phyloP scores from a whole-genome alignment of 2,113 vertebrate genomes.

The Cromileptes altivelis region DNA sequence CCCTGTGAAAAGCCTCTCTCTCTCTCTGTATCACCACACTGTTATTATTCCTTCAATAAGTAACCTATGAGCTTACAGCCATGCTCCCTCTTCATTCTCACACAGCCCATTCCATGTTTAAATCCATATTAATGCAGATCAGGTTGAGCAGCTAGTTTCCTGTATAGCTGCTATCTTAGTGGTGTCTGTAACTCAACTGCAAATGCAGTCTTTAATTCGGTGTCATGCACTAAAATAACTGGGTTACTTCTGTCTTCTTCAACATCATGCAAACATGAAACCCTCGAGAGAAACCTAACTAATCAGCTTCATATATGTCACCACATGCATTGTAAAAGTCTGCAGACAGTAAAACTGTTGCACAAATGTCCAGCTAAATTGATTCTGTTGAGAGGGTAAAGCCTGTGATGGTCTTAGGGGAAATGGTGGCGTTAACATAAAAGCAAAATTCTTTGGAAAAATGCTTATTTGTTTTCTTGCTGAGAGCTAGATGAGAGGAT shows the following conservation, averaged over 20 bases:
- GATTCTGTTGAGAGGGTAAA: neutral
- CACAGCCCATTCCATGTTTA: neutral
- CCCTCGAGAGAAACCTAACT: neutral
- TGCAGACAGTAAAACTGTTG: neutral
- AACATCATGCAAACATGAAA: neutral
- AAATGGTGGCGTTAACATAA: too few species aligned
- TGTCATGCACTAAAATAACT: neutral
- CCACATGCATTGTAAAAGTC: neutral
- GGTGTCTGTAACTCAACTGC: neutral
- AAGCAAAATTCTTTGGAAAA: too few species aligned
- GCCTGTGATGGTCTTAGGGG: neutral
- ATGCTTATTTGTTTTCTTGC: too few species aligned
- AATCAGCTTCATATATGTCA: neutral
- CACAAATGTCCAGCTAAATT: neutral
- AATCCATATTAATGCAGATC: neutral
- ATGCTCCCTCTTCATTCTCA: neutral
- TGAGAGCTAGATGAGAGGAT: too few species aligned
- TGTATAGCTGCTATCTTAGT: neutral
- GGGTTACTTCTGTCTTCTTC: neutral
- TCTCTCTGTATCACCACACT: slow-evolving; percentile 21
- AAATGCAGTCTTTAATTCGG: neutral
- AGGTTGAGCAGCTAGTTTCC: neutral
- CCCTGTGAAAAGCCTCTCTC: slow-evolving; percentile 11
- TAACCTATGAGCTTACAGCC: neutral
- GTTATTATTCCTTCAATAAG: slow-evolving; percentile 4